phyloP scores from a whole-genome alignment of 2,113 vertebrate genomes.

The Motacilla alba region DNA sequence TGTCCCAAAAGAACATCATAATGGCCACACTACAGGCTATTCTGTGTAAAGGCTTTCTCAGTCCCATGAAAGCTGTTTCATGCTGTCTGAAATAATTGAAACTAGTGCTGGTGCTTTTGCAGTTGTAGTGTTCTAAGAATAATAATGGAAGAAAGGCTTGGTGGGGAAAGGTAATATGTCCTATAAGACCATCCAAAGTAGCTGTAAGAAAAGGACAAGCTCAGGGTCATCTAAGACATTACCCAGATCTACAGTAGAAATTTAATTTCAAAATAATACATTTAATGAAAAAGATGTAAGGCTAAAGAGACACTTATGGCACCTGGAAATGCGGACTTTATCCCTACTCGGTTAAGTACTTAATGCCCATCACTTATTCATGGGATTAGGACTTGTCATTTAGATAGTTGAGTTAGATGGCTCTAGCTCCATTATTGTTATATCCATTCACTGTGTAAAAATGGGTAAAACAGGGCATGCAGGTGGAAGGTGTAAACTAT shows the following conservation, averaged over 20 bases:
- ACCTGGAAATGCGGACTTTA: not conserved
- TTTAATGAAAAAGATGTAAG: not conserved
- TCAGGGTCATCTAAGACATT: conserved; percentile 25
- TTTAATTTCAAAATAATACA: not conserved
- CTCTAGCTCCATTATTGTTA: not conserved
- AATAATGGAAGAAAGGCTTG: conserved; percentile 28
- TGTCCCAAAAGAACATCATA: conserved; percentile 25
- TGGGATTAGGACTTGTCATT: not conserved
- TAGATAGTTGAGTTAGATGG: not conserved
- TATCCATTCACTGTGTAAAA: not conserved
- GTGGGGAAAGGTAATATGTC: not conserved
- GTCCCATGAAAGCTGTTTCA: conserved; percentile 44
- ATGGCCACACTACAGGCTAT: conserved; percentile 15
- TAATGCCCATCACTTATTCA: not conserved
- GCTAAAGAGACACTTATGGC: not conserved
- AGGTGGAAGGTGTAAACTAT: not conserved
- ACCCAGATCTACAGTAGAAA: not conserved
- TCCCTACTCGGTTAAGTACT: not conserved
- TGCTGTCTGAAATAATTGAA: conserved; percentile 51
- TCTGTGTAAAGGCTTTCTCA: conserved; percentile 38
- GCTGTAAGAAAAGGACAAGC: conserved; percentile 11
- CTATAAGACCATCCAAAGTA: not conserved
- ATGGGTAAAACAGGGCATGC: not conserved
- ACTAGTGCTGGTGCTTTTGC: conserved; percentile 22
- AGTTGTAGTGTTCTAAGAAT: conserved; percentile 22